Evolutionary conservation across 2,888 invertebrate species (phyloP).

Genomic region (Acleris holmiana): DNA sequence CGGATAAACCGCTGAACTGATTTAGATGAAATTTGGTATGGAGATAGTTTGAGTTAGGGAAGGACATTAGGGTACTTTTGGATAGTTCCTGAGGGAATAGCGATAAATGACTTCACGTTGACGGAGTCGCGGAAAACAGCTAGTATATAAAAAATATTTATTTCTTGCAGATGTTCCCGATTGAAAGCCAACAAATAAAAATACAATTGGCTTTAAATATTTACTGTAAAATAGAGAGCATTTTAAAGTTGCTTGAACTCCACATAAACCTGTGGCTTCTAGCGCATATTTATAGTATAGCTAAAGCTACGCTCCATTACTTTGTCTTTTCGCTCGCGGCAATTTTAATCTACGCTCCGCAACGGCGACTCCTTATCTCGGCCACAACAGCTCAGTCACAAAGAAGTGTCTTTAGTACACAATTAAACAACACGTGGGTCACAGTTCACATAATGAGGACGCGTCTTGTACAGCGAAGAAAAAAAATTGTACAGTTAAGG

Average conservation of each 20-base stretch:
- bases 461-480: too few relatives aligned
- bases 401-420: slow-evolving; percentile 1
- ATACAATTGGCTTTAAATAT: neutral
- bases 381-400: slow-evolving; percentile 9
- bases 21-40: too few relatives aligned
- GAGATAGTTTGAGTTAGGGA: too few relatives aligned
- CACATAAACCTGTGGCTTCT: slow-evolving; percentile 2
- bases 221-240: neutral
- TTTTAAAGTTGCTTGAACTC: slow-evolving; percentile 1
- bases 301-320: slow-evolving; percentile 26
- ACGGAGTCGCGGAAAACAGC: too few relatives aligned
- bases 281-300: slow-evolving; percentile 11
- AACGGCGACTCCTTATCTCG: slow-evolving; percentile 17
- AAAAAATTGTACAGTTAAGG: too few relatives aligned
- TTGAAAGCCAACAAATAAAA: too few relatives aligned
- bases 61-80: too few relatives aligned
- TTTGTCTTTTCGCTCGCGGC: slow-evolving; percentile 28
- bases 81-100: too few relatives aligned
- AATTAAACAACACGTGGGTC: neutral
- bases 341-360: slow-evolving; percentile 35
- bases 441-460: neutral
- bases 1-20: too few relatives aligned
- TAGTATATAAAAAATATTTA: too few relatives aligned
- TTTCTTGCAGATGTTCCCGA: too few relatives aligned
- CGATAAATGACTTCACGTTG: too few relatives aligned